Conservation (phyloP, 1,140 invertebrate species). For the Drosophila baimaii region DNA sequence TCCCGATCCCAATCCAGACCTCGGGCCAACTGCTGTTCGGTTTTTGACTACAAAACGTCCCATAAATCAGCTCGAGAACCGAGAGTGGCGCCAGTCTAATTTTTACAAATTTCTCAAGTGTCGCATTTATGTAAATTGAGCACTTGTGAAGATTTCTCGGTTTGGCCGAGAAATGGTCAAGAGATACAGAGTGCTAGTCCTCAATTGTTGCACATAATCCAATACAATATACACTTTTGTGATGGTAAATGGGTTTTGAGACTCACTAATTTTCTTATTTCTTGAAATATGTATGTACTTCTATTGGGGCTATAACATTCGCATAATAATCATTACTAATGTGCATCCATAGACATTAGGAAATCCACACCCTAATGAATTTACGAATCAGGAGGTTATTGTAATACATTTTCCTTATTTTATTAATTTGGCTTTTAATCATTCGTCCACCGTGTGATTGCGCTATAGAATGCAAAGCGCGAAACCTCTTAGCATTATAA, state of each 20-base stretch:
- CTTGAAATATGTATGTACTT: not conserved
- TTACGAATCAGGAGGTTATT: too few relatives aligned
- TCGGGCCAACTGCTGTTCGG: conserved; percentile 73
- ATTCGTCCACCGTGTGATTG: too few relatives aligned
- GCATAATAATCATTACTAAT: too few relatives aligned
- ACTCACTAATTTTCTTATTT: not conserved
- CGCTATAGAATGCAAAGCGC: too few relatives aligned
- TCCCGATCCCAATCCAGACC: conserved; percentile 18
- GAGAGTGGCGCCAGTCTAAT: conserved; percentile 43
- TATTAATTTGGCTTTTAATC: not conserved
- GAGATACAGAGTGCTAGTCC: not conserved
- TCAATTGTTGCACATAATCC: conserved; percentile 3
- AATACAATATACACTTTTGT: not conserved
- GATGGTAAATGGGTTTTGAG: not conserved
- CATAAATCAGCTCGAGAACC: conserved; percentile 63
- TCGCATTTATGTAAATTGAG: conserved; percentile 47
- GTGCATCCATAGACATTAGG: too few relatives aligned
- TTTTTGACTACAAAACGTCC: conserved; percentile 15
- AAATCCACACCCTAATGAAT: too few relatives aligned
- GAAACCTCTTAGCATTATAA: too few relatives aligned
- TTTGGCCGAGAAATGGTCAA: not conserved
- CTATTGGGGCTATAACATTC: too few relatives aligned
- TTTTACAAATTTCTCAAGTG: conserved; percentile 35
- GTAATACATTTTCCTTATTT: too few relatives aligned
- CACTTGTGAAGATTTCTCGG: conserved; percentile 11